Base-by-base conservation (phyloP, 2,113 vertebrate genomes). In the Piprites chloris region DNA sequence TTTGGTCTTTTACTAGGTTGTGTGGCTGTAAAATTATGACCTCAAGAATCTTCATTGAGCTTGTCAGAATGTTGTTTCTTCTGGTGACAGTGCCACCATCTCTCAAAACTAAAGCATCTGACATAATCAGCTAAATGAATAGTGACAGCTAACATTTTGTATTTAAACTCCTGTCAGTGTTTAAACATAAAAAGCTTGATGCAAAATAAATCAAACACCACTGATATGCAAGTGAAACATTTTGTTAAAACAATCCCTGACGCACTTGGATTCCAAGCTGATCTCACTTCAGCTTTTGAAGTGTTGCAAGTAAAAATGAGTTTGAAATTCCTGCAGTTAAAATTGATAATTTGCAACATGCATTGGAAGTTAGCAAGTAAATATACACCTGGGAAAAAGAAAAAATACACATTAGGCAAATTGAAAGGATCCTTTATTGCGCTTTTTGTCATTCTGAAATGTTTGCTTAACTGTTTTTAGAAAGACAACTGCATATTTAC, bases 111-210 rank as follows among this genome's bases (percentile, higher is more conserved):
- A 97, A 98, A 97, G 98, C 97, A 97, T 98, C 96, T 97, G 97
- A 98, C 96, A 97, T 97, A 98, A 97, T 98, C 98, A 97, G 94
- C 95, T 98, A 97, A 98, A 98, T 98, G 97, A 98, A 97, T 95
- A 98, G 97, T 98, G 98, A 97, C 98, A 98, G 98, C 97, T 97
- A 98, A 98, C 98, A 98, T 98, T 98, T 98, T 98, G 97, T 98
- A 97, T 98, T 98, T 98, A 98, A 98, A 98, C 98, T 98, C 97
- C 97, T 98, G 97, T 97, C 97, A 98, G 95, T 96, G 97, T 98
- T 98, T 98, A 98, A 98, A 98, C 97, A 97, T 98, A 98, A 98
- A 98, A 98, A 97, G 94, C 97, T 97, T 98, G 97, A 97, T 98
- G 97, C 97, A 98, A 98, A 98, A 97, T 98, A 98, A 98, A 98